Base-by-base conservation (phyloP, 2,797 vertebrate genomes). In the Urophycis tenuis region DNA sequence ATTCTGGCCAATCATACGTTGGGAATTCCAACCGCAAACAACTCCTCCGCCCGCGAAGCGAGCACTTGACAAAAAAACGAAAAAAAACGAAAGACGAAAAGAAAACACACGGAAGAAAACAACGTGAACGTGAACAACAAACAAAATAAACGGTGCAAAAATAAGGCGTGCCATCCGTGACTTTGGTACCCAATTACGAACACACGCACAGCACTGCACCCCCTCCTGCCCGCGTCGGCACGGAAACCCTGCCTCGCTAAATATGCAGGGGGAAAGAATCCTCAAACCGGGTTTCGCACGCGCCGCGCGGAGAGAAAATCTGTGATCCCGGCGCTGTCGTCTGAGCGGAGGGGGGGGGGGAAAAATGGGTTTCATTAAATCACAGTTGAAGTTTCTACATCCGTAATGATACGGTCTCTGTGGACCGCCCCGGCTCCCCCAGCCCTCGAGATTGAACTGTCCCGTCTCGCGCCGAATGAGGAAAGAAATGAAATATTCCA, bases 361-460 rank as follows among this genome's bases (percentile, higher is more conserved):
- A 73, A 82, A 86, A 89, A 89, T 83, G 8, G 29, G 78, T 89
- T 90, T 89, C 85, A 90, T 91, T 89, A 89, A 87, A 90, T 91
- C 83, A 87, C 76, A 81, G 60, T 76, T 80, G 80, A 86, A 82
- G 83, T 87, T 86, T 87, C 80, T 86, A 82, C 81, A 87, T 89
- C 85, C 77, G 77, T 75, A 84, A 79, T 81, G 84, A 90, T 89
- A 87, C 88, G 86, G 77, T 80, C 85, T 84, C 75, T 12, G 70
- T 88, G 78, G 79, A 77, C 34, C 36, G 14, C 77, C 77, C 22
- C 76, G n/a, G 29, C 60, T 67, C 60, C 60, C 25, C 25, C 60
- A 12, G 60, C 60, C 60, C 45, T 10, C 2, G 25, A 80, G 81
- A 80, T 79, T 72, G 78, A 89, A 87, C 80, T 12, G 70, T 72